Evolutionary conservation across 1,140 invertebrate genomes (phyloP), one percentile per base, ranked within the genome.

Genomic region (Tetramorium simillimum): DNA sequence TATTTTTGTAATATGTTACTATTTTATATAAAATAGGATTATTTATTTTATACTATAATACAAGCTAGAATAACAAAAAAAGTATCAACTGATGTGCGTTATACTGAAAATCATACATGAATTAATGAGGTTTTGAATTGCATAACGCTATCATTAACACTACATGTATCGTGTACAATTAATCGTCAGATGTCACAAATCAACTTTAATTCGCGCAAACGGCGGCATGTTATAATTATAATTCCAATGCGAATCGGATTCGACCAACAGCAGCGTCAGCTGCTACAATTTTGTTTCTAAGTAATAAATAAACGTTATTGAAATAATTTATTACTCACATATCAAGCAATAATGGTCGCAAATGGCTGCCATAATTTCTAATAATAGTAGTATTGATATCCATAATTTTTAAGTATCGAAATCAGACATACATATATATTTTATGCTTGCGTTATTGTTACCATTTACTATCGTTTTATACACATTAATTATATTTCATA

Each of bases 261-360:
- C 62, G 10, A 60, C 43, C 18, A 87, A 77, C 24, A 12, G 18
- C n/a, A 12, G 14, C 40, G n/a, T 16, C 37, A 77, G 62, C 60
- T 56, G 28, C 10, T 62, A 28, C 40, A 69, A 40, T 69, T 70
- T 33, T 33, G 33, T 56, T 69, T 43, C 33, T 81, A 56, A 53
- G n/a, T 69, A 70, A 70, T 81, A 81, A 81, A 70, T 81, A 70
- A 70, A 70, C n/a, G 37, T 58, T 81, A 81, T 56, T 70, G 12
- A 40, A 81, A 49, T 70, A 81, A 81, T 70, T 81, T 56, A 69
- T 69, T 69, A 51, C 1, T n/a, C 3, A 43, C 16, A 10, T 70
- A 43, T 28, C 21, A 70, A 43, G 78, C 14, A 81, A 81, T 28
- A 81, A 81, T 24, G 21, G 37, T 24, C 16, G 21, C 56, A 81